A percentile compares a stretch with the other conserved stretches of the same genome.
Conservation (phyloP, 2,888 invertebrate species). For the Galerucella calmariensis region DNA sequence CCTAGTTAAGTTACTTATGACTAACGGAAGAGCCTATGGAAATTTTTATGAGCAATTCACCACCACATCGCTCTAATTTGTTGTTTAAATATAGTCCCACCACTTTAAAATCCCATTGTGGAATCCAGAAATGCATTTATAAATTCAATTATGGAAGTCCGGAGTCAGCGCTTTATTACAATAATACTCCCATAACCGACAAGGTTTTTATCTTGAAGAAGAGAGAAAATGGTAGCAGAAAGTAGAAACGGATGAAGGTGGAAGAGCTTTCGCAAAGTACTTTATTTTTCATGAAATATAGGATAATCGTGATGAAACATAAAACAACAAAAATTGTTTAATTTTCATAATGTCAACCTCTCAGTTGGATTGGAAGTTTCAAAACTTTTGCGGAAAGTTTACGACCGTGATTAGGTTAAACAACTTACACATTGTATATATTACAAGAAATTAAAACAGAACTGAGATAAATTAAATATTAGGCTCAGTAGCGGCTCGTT, state of each 20-base stretch:
- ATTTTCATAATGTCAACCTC: not conserved
- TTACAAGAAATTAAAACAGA: not conserved
- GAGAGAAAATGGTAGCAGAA: constrained; percentile 10
- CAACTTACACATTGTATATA: not conserved
- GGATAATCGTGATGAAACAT: constrained; percentile 22
- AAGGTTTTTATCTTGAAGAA: constrained; percentile 9
- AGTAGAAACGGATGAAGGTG: constrained; percentile 6
- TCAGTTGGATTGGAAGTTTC: not conserved
- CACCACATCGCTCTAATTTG: constrained; percentile 19
- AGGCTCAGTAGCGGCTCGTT: not conserved
- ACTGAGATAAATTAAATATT: not conserved
- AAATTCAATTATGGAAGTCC: constrained; percentile 29
- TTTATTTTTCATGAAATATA: constrained; percentile 22
- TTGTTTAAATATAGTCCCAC: constrained; percentile 17
- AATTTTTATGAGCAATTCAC: constrained; percentile 17
- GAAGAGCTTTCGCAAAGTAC: constrained; percentile 11
- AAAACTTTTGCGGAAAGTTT: not conserved
- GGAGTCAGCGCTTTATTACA: constrained; percentile 16
- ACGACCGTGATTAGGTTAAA: not conserved
- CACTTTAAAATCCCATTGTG: constrained; percentile 23
- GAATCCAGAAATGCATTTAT: constrained; percentile 28
- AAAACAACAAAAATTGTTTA: constrained; percentile 19
- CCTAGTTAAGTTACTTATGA: not conserved
- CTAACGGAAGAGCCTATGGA: not conserved
- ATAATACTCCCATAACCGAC: constrained; percentile 28